Base-by-base conservation (phyloP, 2,113 vertebrate genomes). In the Myanophis thanlyinensis region DNA sequence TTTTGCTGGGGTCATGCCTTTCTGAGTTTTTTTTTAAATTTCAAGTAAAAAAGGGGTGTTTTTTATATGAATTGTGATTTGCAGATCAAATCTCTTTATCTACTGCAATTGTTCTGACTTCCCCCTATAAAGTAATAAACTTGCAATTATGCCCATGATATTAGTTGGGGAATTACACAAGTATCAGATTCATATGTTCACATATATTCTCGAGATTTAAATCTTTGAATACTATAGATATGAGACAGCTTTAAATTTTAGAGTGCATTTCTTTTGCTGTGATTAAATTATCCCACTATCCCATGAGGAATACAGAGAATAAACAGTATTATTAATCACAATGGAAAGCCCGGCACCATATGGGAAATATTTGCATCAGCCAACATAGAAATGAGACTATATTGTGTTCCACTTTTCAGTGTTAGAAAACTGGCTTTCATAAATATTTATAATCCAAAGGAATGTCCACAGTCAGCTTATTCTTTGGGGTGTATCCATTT, bases 321-420 rank as follows among this genome's bases (percentile, higher is more conserved):
- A 93, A 95, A 93, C 87, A 92, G 44, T 8, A 0, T 62, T 2
- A 18, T 91, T 93, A 94, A 95, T 96, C 94, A 67, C 89, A 23
- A 88, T 25, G 30, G 85, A 89, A 93, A 89, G 46, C 51, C 67
- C 73, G 25, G 1, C 51, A 62, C 93, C 96, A 91, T 67, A 91
- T 89, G 95, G 94, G 94, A 94, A 94, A n/a, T 23, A 0, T 96
- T 95, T 92, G 54, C 89, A 93, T 93, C 93, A n/a, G 92, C 89
- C 6, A 53, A 56, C 89, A 89, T 86, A 90, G 94, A 93, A 93
- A 94, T 91, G 90, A 93, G 53, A 3, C 80, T 93, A 93, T 44
- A 40, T 86, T 89, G 73, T 67, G n/a, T 93, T 49, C 73, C 92
- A 3, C 80, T 95, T 94, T 91, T 91, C 47, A 91, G 94, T 95